These are phyloP conservation scores for Panurus biarmicus DNA, from an alignment of 2,113 vertebrate genomes.

Conservation along the genomic window DNA sequence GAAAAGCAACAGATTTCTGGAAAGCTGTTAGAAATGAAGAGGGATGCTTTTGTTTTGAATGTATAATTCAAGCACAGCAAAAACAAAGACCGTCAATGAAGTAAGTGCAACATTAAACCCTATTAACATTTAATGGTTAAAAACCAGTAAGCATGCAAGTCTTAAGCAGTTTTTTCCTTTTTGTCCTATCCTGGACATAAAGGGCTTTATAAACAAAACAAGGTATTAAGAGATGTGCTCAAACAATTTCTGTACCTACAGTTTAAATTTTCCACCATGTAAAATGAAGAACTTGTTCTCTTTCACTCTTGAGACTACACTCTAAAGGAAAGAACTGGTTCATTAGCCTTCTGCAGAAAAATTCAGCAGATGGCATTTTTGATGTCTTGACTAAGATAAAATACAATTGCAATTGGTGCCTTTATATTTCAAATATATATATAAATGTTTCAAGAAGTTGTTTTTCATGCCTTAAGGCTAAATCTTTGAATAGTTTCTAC, in stretches of 20 bases:
- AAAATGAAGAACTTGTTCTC: neutral
- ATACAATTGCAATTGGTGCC: neutral
- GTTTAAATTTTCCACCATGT: neutral
- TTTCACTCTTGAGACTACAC: neutral
- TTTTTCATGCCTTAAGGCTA: conserved; percentile 1
- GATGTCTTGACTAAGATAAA: conserved; percentile 6
- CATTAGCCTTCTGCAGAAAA: neutral
- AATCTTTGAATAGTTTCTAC: neutral
- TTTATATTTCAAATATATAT: neutral
- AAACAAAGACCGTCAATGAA: neutral
- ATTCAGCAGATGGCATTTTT: neutral
- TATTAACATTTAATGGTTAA: neutral
- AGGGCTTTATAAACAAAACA: neutral
- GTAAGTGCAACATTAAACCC: neutral
- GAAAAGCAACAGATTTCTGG: neutral
- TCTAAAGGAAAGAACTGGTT: neutral
- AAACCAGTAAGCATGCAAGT: neutral
- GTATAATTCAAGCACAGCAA: neutral
- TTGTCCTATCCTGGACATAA: neutral
- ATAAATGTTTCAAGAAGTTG: neutral
- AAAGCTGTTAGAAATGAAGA: neutral
- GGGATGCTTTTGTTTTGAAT: neutral
- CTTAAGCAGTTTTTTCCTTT: neutral
- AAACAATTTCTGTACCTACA: neutral
- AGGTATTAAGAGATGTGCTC: neutral